phyloP scores from a whole-genome alignment of 2,888 invertebrate genomes.

The Colostygia pectinataria region DNA sequence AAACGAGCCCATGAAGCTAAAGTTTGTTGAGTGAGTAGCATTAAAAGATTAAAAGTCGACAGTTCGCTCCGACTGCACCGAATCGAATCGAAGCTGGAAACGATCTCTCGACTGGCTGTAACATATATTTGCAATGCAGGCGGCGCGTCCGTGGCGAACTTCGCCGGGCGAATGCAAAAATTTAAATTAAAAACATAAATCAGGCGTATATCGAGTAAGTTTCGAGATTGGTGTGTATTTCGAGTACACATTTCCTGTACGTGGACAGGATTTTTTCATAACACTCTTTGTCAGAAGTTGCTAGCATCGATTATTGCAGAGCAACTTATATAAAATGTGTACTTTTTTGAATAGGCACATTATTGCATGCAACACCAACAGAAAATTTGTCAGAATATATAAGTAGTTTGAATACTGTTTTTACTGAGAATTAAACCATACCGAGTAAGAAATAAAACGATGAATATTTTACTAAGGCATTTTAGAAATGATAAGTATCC shows the following conservation, averaged over 20 bases:
- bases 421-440: no score
- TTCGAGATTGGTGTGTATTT: constrained; percentile 77
- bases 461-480: not conserved
- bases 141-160: constrained; percentile 76
- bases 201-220: constrained; percentile 81
- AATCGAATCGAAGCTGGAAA: constrained; percentile 73
- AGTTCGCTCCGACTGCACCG: constrained; percentile 64
- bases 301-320: not conserved
- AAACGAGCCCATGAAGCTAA: constrained; percentile 54
- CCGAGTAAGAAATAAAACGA: not conserved
- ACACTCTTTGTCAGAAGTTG: constrained; percentile 10
- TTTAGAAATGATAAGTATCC: constrained; percentile 10
- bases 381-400: no score
- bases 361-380: no score
- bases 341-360: not conserved
- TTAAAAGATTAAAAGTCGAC: constrained; percentile 82
- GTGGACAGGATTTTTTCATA: constrained; percentile 21
- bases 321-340: not conserved
- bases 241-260: constrained; percentile 55
- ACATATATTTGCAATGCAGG: constrained; percentile 81
- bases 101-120: constrained; percentile 69
- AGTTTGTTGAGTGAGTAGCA: constrained; percentile 80
- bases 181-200: constrained; percentile 85
- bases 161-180: constrained; percentile 82
- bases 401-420: no score